Evolutionary conservation across 2,888 invertebrate species (phyloP).

Genomic region (Lochmaea crataegi): DNA sequence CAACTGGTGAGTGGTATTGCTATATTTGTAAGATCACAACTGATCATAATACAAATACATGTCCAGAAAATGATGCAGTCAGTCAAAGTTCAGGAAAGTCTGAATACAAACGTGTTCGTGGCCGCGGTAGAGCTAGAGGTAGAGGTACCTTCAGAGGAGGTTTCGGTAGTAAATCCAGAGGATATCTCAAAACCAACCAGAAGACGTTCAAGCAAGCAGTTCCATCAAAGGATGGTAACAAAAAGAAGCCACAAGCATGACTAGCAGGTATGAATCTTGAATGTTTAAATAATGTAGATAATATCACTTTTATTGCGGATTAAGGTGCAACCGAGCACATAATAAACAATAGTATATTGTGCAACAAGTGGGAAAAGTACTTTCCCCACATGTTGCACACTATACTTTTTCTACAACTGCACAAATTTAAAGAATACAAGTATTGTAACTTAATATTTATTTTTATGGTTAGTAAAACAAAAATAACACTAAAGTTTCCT

Average conservation of each 20-base stretch:
- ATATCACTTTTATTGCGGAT: constrained; percentile 43
- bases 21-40: constrained; percentile 3
- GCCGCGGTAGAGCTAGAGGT: not conserved
- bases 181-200: constrained; percentile 1
- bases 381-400: too few species aligned
- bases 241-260: too few species aligned
- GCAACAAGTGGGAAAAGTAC: too few species aligned
- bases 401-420: too few species aligned
- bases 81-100: not conserved
- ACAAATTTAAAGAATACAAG: too few species aligned
- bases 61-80: not conserved
- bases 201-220: not conserved
- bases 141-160: not conserved
- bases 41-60: constrained; percentile 10
- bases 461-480: too few species aligned
- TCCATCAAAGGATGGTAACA: not conserved
- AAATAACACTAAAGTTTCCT: too few species aligned
- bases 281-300: not conserved
- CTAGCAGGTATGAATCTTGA: constrained; percentile 15
- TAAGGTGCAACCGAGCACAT: constrained; percentile 48
- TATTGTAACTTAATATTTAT: too few species aligned
- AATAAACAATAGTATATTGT: constrained; percentile 41
- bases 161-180: constrained; percentile 9
- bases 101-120: not conserved
- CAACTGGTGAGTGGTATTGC: constrained; percentile 1